phyloP scores from a whole-genome alignment of 2,888 invertebrate genomes.

The Psylliodes chrysocephalus region DNA sequence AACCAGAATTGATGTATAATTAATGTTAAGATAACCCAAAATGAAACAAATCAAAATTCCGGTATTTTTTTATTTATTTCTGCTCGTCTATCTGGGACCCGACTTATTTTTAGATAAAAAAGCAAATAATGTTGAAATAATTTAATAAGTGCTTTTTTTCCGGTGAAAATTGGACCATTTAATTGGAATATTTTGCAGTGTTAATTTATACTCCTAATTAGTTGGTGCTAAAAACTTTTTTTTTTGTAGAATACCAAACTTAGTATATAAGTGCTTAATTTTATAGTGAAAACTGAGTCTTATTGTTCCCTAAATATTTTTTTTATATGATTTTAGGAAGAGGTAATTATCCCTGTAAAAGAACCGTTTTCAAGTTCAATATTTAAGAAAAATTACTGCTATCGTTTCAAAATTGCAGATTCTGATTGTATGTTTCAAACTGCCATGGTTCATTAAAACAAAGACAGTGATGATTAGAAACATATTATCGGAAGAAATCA shows the following conservation, averaged over 20 bases:
- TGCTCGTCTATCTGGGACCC: no score
- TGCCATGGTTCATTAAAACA: no score
- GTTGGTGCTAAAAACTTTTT: conserved; percentile 27
- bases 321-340: neutral
- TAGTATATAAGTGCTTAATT: conserved; percentile 36
- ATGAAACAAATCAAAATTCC: no score
- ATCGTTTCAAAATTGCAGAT: no score
- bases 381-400: no score
- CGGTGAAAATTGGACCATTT: neutral
- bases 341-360: neutral
- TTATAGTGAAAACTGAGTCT: conserved; percentile 34
- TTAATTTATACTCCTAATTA: neutral
- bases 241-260: conserved; percentile 32
- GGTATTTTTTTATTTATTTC: no score
- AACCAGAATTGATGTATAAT: no score
- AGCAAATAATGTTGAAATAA: neutral
- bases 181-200: conserved; percentile 2
- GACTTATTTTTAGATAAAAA: neutral
- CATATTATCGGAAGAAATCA: no score
- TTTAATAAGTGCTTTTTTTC: neutral
- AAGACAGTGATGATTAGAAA: no score
- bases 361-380: neutral
- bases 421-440: no score
- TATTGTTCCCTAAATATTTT: neutral
- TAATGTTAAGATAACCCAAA: no score